Conservation (phyloP, 1,140 invertebrate species). For the honey bee (Apis mellifera) region DNA sequence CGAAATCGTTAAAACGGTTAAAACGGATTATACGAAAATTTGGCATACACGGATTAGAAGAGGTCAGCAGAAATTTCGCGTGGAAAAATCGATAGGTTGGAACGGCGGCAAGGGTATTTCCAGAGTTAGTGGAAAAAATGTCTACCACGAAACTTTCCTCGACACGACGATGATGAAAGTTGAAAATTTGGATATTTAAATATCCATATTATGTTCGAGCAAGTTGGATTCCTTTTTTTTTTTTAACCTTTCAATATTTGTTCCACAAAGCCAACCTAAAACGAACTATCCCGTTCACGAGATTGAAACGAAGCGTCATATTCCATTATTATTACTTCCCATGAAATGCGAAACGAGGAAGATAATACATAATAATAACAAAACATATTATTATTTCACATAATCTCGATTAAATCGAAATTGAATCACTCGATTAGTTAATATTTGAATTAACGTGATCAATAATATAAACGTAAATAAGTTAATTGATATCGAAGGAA, state of each 20-base stretch:
- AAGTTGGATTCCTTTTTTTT: too few species aligned
- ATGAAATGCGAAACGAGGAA: neutral
- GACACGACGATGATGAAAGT: neutral
- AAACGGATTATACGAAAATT: neutral
- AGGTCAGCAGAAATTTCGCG: slow-evolving; percentile 18
- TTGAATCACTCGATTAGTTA: neutral
- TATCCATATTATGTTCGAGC: neutral
- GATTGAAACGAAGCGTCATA: neutral
- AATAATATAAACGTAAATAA: too few species aligned
- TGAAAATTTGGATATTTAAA: neutral
- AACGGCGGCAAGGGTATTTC: neutral
- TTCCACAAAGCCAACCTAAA: neutral
- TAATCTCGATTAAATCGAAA: neutral
- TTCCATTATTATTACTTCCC: neutral
- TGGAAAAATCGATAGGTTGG: slow-evolving; percentile 1
- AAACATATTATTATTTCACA: neutral
- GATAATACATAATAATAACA: neutral
- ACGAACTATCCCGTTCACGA: neutral
- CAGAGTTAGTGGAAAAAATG: neutral
- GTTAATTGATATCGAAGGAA: too few species aligned
- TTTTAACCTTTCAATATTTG: neutral
- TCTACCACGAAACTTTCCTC: neutral
- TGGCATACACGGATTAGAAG: neutral
- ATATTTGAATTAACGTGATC: too few species aligned
- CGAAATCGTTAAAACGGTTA: neutral